A percentile compares a stretch with the other conserved stretches of the same genome.
phyloP scores from a whole-genome alignment of 2,888 invertebrate species.

The Rhingia campestris region DNA sequence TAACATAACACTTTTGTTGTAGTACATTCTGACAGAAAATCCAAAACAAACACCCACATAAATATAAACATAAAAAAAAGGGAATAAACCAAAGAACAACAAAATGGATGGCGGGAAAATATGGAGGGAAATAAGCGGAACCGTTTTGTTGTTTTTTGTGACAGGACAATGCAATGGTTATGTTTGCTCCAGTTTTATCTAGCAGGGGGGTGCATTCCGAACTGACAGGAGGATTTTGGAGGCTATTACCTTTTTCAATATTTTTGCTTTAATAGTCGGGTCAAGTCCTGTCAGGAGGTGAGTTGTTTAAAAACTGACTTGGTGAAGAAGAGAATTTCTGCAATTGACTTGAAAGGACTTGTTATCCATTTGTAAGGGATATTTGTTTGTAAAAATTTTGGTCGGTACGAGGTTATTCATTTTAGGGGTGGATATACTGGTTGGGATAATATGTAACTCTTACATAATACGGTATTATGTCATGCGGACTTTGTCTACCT shows the following conservation, averaged over 20 bases:
- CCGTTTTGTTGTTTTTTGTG: slow-evolving; percentile 43
- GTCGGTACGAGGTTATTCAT: too few species aligned
- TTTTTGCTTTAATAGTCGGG: too few species aligned
- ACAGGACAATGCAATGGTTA: slow-evolving; percentile 7
- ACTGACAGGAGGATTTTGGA: background rate
- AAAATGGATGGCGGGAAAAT: slow-evolving; percentile 45
- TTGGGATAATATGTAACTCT: too few species aligned
- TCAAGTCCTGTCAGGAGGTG: background rate
- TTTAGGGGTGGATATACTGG: too few species aligned
- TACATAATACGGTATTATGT: too few species aligned
- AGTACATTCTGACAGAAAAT: slow-evolving; percentile 10
- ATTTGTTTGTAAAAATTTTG: too few species aligned
- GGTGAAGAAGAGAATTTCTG: background rate
- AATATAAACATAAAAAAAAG: slow-evolving; percentile 31
- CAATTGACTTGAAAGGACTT: background rate
- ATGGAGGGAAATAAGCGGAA: slow-evolving; percentile 52
- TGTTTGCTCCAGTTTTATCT: slow-evolving; percentile 30
- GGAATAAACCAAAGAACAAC: slow-evolving; percentile 32
- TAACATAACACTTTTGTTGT: slow-evolving; percentile 61
- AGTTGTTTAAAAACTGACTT: background rate
- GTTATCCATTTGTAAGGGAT: too few species aligned
- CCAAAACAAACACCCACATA: background rate
- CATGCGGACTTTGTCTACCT: too few species aligned
- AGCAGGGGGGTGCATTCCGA: background rate
- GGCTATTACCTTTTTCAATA: background rate